These are phyloP conservation scores for Platalea minor DNA, from an alignment of 2,797 vertebrate species.

Conservation along the genomic window DNA sequence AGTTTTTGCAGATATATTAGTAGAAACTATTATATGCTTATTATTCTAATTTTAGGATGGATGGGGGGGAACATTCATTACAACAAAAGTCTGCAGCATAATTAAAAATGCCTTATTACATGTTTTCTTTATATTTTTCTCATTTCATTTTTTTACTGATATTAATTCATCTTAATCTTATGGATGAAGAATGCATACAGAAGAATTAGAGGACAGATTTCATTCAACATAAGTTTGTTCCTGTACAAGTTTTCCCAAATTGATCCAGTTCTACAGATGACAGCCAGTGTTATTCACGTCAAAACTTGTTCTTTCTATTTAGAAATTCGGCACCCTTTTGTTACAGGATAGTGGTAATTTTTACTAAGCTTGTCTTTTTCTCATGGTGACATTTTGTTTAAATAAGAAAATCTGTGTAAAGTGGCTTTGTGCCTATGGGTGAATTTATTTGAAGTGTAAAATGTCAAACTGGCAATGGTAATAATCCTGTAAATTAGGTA, in stretches of 20 bases:
- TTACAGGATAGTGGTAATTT: slow-evolving; percentile 29
- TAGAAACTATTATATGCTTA: neutral
- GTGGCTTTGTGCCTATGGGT: slow-evolving; percentile 56
- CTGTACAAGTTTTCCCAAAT: neutral
- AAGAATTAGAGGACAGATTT: neutral
- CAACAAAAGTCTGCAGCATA: slow-evolving; percentile 15
- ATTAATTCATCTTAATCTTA: neutral
- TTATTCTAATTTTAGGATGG: neutral
- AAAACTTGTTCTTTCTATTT: neutral
- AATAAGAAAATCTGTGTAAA: slow-evolving; percentile 67
- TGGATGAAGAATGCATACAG: neutral
- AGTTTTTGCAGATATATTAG: neutral
- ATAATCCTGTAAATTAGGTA: slow-evolving; percentile 56
- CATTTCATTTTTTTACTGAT: neutral
- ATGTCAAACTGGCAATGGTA: slow-evolving; percentile 61
- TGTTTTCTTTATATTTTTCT: neutral
- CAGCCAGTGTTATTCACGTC: neutral
- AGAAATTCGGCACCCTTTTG: neutral
- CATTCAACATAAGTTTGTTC: neutral
- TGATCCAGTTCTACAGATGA: neutral
- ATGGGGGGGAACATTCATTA: neutral
- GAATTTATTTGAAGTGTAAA: slow-evolving; percentile 69
- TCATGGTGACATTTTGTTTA: slow-evolving; percentile 62
- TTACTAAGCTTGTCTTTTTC: slow-evolving; percentile 20
- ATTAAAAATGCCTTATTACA: neutral